Evolutionary conservation across 2,113 vertebrate species (phyloP), one percentile per base, ranked within the genome.

Genomic region (Shinisaurus crocodilurus): DNA sequence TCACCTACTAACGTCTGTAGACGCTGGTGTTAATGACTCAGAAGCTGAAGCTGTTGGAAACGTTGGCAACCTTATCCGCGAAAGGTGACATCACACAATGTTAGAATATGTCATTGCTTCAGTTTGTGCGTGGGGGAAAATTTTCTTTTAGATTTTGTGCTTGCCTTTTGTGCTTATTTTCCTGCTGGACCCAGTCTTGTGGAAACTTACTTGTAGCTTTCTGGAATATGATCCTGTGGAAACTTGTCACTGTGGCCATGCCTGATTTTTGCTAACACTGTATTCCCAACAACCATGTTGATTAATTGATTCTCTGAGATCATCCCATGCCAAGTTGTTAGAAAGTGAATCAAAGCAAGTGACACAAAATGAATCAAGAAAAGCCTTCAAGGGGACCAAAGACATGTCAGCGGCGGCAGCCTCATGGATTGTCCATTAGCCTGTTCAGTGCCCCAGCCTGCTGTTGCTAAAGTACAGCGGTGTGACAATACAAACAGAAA

Each of bases 321-420:
- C 65, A 69, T 80, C 23, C 43, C 23, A 79, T n/a, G 70, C 88
- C 57, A 77, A 85, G 43, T 60, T 50, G 43, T 77, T 77, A 77
- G 63, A 85, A 85, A 54, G n/a, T 15, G 74, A 88, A 90, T 90
- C 89, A 90, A 90, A 79, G 74, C 67, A 75, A 89, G 20, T 79
- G 63, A 79, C 74, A 67, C 82, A n/a, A 86, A 85, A 90, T 80
- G 83, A 90, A 90, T 90, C 74, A 85, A n/a, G n/a, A n/a, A n/a
- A n/a, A n/a, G n/a, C n/a, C n/a, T n/a, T n/a, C n/a, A n/a, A 70
- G n/a, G 70, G 70, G 65, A 80, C 83, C 63, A 90, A 90, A 80
- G 75, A n/a, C 29, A 63, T 65, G 43, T 32, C 89, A 86, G 8
- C 48, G 43, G n/a, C n/a, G n/a, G n/a, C 23, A 70, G 25, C 63